These are phyloP conservation scores for Zophobas morio DNA, from an alignment of 1,140 invertebrate genomes.

Conservation along the genomic window DNA sequence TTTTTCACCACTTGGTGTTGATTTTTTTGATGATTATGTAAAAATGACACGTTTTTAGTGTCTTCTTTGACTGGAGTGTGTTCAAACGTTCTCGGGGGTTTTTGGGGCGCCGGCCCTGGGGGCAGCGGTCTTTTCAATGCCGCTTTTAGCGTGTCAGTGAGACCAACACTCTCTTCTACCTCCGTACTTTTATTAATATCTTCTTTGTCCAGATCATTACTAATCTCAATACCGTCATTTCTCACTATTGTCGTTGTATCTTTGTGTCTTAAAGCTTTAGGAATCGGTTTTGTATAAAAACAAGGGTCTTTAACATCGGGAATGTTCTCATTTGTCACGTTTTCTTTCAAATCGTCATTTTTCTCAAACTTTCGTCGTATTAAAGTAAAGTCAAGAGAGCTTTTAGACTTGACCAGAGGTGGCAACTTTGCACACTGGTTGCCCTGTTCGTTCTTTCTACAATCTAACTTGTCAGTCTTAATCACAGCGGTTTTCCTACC, in stretches of 20 bases:
- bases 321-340: slow-evolving; percentile 23
- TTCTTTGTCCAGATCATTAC: not conserved
- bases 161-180: slow-evolving; percentile 7
- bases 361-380: slow-evolving; percentile 57
- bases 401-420: slow-evolving; percentile 58
- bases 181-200: not conserved
- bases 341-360: slow-evolving; percentile 30
- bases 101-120: slow-evolving; percentile 77
- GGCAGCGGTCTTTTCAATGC: slow-evolving; percentile 77
- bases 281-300: slow-evolving; percentile 66
- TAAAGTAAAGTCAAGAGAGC: slow-evolving; percentile 58
- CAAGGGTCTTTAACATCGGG: not conserved
- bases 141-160: slow-evolving; percentile 73
- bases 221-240: no score
- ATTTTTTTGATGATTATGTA: slow-evolving; percentile 42
- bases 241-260: slow-evolving; percentile 1
- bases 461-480: slow-evolving; percentile 36
- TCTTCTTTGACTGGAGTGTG: slow-evolving; percentile 63
- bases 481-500: slow-evolving; percentile 44
- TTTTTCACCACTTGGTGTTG: not conserved
- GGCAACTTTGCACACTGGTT: slow-evolving; percentile 43
- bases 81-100: slow-evolving; percentile 79
- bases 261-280: slow-evolving; percentile 64
- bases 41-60: slow-evolving; percentile 54
- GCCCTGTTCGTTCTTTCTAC: not conserved